Evolutionary conservation across 2,797 vertebrate genomes (phyloP).

Genomic region (Cercopithecus neglectus): DNA sequence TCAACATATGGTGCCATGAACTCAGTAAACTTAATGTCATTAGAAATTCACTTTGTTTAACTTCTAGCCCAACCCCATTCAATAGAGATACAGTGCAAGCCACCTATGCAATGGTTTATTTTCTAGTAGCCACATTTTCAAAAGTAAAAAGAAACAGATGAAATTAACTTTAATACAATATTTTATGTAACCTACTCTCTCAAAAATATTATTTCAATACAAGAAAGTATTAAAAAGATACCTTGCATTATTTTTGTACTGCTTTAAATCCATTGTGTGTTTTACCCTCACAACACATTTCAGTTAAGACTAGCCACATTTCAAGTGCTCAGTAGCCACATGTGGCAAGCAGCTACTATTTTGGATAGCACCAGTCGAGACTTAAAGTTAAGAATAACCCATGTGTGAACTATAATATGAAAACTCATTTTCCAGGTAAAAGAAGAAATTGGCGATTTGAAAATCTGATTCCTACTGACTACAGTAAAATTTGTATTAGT

Average conservation of each 20-base stretch:
- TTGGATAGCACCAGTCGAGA: neutral
- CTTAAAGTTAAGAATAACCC: neutral
- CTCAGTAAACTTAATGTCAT: neutral
- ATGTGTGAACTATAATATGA: neutral
- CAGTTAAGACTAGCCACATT: neutral
- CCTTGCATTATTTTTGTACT: neutral
- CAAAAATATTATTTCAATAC: neutral
- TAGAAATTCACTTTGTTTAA: slow-evolving; percentile 21
- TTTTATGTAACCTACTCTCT: slow-evolving; percentile 5
- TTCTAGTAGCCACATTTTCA: neutral
- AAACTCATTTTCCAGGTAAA: neutral
- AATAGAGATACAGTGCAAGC: neutral
- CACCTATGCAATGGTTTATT: neutral
- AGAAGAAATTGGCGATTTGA: neutral
- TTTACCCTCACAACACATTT: neutral
- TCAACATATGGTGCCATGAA: neutral
- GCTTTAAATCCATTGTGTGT: neutral
- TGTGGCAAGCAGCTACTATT: neutral
- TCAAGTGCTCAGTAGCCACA: neutral
- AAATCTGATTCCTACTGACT: neutral
- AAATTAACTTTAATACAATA: neutral
- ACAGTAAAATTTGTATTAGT: neutral
- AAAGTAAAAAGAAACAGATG: neutral
- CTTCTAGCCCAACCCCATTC: neutral
- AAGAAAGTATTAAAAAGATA: neutral